phyloP scores from a whole-genome alignment of 2,113 vertebrate species.

The Girardinichthys multiradiatus region DNA sequence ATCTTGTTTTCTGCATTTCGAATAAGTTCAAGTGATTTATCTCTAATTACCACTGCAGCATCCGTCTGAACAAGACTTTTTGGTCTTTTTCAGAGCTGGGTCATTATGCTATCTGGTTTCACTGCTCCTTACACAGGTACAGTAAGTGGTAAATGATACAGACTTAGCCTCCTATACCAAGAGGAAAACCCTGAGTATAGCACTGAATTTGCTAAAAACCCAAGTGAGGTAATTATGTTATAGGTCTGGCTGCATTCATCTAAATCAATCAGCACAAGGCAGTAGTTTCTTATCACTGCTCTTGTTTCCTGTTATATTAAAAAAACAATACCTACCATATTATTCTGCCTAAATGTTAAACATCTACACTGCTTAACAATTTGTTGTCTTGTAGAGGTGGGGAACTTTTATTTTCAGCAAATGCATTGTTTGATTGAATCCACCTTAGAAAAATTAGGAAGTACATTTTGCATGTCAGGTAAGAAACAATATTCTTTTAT shows the following conservation, averaged over 20 bases:
- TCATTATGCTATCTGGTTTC: slow-evolving; percentile 63
- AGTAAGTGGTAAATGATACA: slow-evolving; percentile 64
- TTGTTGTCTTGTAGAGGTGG: slow-evolving; percentile 10
- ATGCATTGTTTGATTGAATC: slow-evolving; percentile 28
- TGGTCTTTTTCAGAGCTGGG: slow-evolving; percentile 13
- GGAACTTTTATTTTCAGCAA: slow-evolving; percentile 22
- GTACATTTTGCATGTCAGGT: slow-evolving; percentile 53
- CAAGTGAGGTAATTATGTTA: slow-evolving; percentile 62
- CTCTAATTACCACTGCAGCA: neutral
- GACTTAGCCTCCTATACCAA: slow-evolving; percentile 37
- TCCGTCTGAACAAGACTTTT: neutral
- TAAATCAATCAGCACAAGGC: slow-evolving; percentile 53
- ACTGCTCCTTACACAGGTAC: slow-evolving; percentile 50
- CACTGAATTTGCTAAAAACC: slow-evolving; percentile 32
- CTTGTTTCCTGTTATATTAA: slow-evolving; percentile 8
- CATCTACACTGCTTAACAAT: slow-evolving; percentile 11
- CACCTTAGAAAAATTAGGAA: slow-evolving; percentile 11
- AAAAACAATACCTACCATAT: neutral
- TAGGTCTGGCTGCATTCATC: slow-evolving; percentile 53
- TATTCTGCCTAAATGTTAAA: slow-evolving; percentile 31
- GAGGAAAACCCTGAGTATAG: slow-evolving; percentile 22
- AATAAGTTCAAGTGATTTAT: neutral
- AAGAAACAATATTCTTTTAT: slow-evolving; percentile 39
- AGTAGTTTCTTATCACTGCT: slow-evolving; percentile 23
- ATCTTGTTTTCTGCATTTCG: neutral